Conservation (phyloP, 1,140 invertebrate species). For the Sitodiplosis mosellana region DNA sequence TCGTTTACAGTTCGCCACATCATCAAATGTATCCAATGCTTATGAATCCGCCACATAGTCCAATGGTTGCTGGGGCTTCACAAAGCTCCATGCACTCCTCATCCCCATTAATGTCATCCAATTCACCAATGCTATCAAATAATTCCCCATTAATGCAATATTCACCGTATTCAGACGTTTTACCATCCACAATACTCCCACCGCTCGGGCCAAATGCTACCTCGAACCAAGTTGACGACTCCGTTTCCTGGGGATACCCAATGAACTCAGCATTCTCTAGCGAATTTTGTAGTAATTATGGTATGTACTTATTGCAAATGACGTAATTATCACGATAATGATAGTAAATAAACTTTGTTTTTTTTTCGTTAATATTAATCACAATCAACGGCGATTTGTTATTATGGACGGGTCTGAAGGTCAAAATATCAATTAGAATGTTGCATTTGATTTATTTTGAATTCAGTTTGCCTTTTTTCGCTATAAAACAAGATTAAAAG, state of each 20-base stretch:
- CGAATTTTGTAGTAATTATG: neutral
- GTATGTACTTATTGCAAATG: too few relatives aligned
- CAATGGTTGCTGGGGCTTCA: neutral
- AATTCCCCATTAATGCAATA: slow-evolving; percentile 17
- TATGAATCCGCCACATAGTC: slow-evolving; percentile 1
- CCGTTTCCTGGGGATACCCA: slow-evolving; percentile 18
- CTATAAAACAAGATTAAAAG: too few relatives aligned
- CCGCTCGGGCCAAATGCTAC: slow-evolving; percentile 8
- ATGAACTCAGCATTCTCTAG: neutral
- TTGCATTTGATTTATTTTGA: too few relatives aligned
- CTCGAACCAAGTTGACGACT: slow-evolving; percentile 10
- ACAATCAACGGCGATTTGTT: too few relatives aligned
- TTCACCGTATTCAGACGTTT: slow-evolving; percentile 18
- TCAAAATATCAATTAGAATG: too few relatives aligned
- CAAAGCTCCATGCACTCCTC: slow-evolving; percentile 4
- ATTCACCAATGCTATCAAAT: slow-evolving; percentile 15
- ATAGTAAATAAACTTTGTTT: too few relatives aligned
- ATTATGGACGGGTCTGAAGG: too few relatives aligned
- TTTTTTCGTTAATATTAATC: too few relatives aligned
- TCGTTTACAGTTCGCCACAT: neutral
- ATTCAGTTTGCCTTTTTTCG: too few relatives aligned
- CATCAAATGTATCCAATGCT: slow-evolving; percentile 2
- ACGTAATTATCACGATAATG: too few relatives aligned
- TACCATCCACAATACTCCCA: slow-evolving; percentile 10
- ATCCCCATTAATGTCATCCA: slow-evolving; percentile 16